Percentiles rank a stretch among this genome's conserved stretches.
Evolutionary conservation across 92 coral and sea anemone species (phyloP).

Genomic region (Epizoanthus fatuus): DNA sequence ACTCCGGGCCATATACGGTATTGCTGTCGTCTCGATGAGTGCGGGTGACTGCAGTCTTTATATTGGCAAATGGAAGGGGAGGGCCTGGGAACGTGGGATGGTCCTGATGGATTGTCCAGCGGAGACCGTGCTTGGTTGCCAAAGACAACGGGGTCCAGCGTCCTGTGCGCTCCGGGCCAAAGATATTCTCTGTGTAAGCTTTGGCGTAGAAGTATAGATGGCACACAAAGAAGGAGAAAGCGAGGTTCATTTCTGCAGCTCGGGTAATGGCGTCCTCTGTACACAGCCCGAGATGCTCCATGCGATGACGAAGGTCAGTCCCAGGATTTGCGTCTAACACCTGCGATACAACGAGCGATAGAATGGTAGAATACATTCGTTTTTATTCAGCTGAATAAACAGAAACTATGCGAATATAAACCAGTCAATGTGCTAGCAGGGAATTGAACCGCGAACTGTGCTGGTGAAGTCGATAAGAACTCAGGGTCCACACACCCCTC

Average conservation of each 20-base stretch:
- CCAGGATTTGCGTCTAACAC: background rate
- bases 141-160: conserved; percentile 77
- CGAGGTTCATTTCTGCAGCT: conserved; percentile 60
- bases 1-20: conserved; percentile 71
- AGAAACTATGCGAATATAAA: too few species aligned
- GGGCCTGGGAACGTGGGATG: conserved; percentile 67
- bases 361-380: background rate
- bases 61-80: conserved; percentile 59
- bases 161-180: conserved; percentile 73
- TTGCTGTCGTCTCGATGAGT: conserved; percentile 46
- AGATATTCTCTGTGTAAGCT: conserved; percentile 47
- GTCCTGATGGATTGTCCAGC: conserved; percentile 78
- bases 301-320: conserved; percentile 55
- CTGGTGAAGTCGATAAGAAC: too few species aligned
- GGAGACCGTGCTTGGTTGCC: conserved; percentile 64
- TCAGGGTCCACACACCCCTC: too few species aligned
- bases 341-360: background rate
- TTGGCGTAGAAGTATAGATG: conserved; percentile 73
- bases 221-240: conserved; percentile 72
- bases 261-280: conserved; percentile 47
- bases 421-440: too few species aligned
- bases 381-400: too few species aligned
- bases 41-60: conserved; percentile 78
- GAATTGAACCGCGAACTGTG: too few species aligned
- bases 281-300: conserved; percentile 69